Percentiles rank a stretch among this genome's conserved stretches.
Evolutionary conservation across 2,797 vertebrate species (phyloP).

Genomic region (Notamacropus eugenii): DNA sequence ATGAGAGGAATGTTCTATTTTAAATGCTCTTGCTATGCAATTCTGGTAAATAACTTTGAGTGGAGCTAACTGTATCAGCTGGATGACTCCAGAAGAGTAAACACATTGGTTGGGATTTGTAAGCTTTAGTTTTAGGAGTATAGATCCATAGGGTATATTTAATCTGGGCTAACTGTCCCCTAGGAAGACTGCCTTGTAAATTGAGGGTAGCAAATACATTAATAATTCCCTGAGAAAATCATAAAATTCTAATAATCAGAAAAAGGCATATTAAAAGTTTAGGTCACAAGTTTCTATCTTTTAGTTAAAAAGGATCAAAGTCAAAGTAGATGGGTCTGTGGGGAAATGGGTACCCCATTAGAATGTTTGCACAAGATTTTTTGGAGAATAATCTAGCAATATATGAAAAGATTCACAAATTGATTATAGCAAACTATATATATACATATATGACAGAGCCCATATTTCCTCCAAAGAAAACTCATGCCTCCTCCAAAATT

Average conservation of each 20-base stretch:
- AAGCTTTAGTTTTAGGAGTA: not conserved
- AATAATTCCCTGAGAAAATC: not conserved
- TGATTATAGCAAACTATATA: not conserved
- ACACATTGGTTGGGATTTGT: not conserved
- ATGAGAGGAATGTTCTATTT: not conserved
- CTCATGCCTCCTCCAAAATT: not conserved
- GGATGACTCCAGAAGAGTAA: not conserved
- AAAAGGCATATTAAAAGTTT: not conserved
- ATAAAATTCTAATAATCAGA: not conserved
- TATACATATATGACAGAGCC: no score
- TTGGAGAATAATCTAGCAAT: not conserved
- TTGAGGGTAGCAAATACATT: not conserved
- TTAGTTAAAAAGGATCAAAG: not conserved
- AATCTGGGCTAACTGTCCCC: not conserved
- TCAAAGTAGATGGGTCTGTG: not conserved
- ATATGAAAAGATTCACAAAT: not conserved
- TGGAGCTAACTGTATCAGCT: not conserved
- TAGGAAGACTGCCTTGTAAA: not conserved
- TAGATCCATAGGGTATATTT: not conserved
- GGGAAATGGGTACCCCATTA: not conserved
- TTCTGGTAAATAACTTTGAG: not conserved
- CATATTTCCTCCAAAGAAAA: no score
- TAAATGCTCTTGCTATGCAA: not conserved
- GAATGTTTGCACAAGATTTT: not conserved
- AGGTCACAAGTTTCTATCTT: not conserved